These are phyloP conservation scores for Aporrectodea caliginosa DNA, from an alignment of 1,140 invertebrate species.

Conservation along the genomic window DNA sequence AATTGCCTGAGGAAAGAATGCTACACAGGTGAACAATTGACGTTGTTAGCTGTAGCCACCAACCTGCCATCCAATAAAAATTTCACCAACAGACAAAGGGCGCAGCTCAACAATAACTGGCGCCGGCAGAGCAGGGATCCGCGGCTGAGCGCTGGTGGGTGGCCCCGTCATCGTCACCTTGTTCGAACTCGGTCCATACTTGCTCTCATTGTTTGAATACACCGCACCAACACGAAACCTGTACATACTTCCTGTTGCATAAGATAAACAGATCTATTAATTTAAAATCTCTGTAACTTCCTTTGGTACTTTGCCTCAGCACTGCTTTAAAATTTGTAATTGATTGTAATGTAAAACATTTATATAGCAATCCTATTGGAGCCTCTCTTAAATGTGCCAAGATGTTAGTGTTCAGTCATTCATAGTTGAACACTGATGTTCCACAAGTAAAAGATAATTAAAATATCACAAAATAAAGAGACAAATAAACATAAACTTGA, in stretches of 20 bases:
- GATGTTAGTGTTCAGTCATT: too few relatives aligned
- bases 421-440: too few relatives aligned
- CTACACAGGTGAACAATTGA: too few relatives aligned
- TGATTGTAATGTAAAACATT: too few relatives aligned
- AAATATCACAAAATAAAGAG: neutral
- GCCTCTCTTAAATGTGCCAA: too few relatives aligned
- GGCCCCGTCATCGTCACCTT: constrained; percentile 36
- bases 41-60: too few relatives aligned
- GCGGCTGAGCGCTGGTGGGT: constrained; percentile 48
- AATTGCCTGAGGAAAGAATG: too few relatives aligned
- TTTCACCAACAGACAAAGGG: constrained; percentile 65
- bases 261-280: neutral
- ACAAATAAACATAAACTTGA: neutral
- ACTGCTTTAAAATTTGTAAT: too few relatives aligned
- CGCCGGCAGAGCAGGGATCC: constrained; percentile 63
- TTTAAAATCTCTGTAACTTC: too few relatives aligned
- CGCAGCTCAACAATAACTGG: constrained; percentile 71
- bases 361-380: too few relatives aligned
- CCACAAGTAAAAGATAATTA: too few relatives aligned
- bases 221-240: constrained; percentile 84
- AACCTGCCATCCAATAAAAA: constrained; percentile 74
- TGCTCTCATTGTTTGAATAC: constrained; percentile 90
- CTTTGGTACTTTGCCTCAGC: too few relatives aligned
- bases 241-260: constrained; percentile 56
- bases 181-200: constrained; percentile 71